Conservation (phyloP, 1,140 invertebrate genomes). For the Diprion similis region DNA sequence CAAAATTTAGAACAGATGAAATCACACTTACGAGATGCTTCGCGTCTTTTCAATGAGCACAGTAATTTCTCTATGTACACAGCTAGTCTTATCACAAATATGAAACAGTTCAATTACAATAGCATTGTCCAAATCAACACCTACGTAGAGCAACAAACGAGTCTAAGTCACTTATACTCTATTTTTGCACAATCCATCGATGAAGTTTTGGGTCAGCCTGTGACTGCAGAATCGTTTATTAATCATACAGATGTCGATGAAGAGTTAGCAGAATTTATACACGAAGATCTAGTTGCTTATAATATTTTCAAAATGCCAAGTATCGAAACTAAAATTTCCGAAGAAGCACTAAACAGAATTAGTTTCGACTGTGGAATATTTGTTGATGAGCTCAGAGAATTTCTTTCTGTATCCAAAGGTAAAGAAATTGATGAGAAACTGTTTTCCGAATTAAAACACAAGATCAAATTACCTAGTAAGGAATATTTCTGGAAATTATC, state of each 20-base stretch:
- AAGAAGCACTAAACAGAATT: neutral
- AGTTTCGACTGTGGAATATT: neutral
- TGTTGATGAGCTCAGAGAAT: neutral
- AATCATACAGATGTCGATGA: neutral
- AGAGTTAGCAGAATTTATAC: neutral
- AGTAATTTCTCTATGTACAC: neutral
- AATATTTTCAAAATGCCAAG: neutral
- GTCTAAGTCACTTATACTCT: neutral
- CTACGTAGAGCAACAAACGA: neutral
- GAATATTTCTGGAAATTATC: neutral
- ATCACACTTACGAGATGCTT: neutral
- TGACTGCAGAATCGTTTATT: neutral
- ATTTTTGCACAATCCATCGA: neutral
- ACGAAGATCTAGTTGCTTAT: neutral
- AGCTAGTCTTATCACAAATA: neutral
- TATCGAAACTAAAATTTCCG: neutral
- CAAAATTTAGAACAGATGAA: neutral
- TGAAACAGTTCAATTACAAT: neutral
- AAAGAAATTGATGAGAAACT: neutral
- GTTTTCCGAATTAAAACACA: neutral
- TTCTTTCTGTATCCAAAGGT: neutral
- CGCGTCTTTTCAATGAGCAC: neutral
- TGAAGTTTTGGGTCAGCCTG: neutral
- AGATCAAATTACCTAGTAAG: neutral
- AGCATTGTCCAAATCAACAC: neutral